Evolutionary conservation across 2,797 vertebrate species (phyloP).

Genomic region (Tympanoctomys barrerae): DNA sequence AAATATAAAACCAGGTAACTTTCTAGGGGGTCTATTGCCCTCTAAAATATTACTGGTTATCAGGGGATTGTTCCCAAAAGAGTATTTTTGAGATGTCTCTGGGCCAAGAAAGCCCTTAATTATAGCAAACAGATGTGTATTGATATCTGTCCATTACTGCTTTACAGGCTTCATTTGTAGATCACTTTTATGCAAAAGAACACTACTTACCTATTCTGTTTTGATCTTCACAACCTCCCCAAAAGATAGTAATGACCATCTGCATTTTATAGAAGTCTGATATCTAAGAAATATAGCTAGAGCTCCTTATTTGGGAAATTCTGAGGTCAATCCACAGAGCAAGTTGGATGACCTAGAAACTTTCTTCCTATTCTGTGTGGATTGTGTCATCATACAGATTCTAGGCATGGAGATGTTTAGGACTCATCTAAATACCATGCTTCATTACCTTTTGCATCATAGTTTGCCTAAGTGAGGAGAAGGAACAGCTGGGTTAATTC

Average conservation of each 20-base stretch:
- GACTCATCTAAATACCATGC: constrained; percentile 1
- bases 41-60: not conserved
- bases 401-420: not conserved
- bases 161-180: not conserved
- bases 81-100: not conserved
- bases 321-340: not conserved
- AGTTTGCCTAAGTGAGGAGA: not conserved
- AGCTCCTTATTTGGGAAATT: not conserved
- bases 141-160: not conserved
- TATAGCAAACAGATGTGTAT: not conserved
- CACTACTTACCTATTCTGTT: not conserved
- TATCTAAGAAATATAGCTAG: not conserved
- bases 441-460: constrained; percentile 1
- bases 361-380: not conserved
- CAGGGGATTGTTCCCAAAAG: not conserved
- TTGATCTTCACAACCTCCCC: not conserved
- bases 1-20: not conserved
- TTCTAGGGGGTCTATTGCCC: not conserved
- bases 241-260: not conserved
- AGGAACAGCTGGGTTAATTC: constrained; percentile 73
- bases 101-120: not conserved
- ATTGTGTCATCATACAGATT: not conserved
- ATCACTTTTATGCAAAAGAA: not conserved
- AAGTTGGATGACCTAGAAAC: not conserved
- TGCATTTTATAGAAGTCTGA: not conserved